phyloP scores from a whole-genome alignment of 2,797 vertebrate species.

The Enteromius paludinosus region DNA sequence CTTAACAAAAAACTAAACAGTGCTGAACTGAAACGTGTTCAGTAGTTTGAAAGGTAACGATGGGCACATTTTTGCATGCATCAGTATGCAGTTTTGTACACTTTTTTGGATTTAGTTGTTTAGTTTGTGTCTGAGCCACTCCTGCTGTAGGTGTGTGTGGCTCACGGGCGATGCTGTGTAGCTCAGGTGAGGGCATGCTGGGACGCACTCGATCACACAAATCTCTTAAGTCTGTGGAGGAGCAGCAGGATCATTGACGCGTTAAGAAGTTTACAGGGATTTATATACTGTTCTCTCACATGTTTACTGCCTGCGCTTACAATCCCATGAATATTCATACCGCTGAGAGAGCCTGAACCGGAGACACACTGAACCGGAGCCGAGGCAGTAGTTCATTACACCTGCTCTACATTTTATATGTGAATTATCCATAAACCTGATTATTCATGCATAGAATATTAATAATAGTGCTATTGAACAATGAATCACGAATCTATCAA shows the following conservation, averaged over 20 bases:
- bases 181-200: not conserved
- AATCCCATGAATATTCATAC: not conserved
- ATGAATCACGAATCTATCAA: too few species aligned
- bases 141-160: not conserved
- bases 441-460: not conserved
- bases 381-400: not conserved
- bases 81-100: not conserved
- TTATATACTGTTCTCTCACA: slow-evolving; percentile 10
- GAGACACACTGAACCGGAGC: not conserved
- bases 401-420: not conserved
- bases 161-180: not conserved
- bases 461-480: too few species aligned
- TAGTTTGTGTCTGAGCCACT: too few species aligned
- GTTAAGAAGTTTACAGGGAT: slow-evolving; percentile 32
- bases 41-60: not conserved
- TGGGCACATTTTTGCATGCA: not conserved
- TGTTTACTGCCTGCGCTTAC: not conserved
- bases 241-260: slow-evolving; percentile 2
- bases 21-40: not conserved
- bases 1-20: not conserved
- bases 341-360: not conserved
- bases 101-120: not conserved
- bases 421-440: not conserved
- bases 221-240: slow-evolving; percentile 40
- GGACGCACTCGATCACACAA: slow-evolving; percentile 34